Evolutionary conservation across 2,113 vertebrate species (phyloP).

Genomic region (Phrynosoma blainvillii): DNA sequence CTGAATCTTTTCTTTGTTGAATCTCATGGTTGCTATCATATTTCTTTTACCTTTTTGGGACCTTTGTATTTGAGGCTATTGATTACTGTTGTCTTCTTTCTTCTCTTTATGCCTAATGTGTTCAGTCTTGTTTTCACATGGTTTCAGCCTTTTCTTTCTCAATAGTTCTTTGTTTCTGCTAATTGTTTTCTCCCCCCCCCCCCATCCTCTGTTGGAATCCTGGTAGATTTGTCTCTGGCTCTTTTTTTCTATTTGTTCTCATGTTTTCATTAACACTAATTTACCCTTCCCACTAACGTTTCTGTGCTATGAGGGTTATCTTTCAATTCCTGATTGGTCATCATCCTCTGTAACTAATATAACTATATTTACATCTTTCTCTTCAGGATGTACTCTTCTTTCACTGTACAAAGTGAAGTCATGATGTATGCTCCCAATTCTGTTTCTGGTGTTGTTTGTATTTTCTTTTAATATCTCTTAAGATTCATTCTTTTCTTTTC

Average conservation of each 20-base stretch:
- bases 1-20: neutral
- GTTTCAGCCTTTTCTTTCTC: neutral
- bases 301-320: neutral
- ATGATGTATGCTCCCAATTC: neutral
- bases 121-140: neutral
- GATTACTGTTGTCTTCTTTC: neutral
- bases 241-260: neutral
- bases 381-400: neutral
- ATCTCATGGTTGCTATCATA: neutral
- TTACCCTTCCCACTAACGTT: neutral
- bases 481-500: neutral
- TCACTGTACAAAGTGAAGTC: neutral
- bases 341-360: neutral
- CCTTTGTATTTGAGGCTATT: neutral
- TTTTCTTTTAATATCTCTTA: neutral
- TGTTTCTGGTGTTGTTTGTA: too few relatives aligned
- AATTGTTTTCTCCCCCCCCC: neutral
- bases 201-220: neutral
- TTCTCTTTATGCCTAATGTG: neutral
- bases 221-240: neutral
- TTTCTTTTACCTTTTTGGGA: neutral
- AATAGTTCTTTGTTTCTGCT: neutral
- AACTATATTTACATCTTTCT: neutral
- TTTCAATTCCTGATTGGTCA: neutral
- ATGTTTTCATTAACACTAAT: neutral